Evolutionary conservation across 2,888 invertebrate species (phyloP).

Genomic region (Graphium colonna): DNA sequence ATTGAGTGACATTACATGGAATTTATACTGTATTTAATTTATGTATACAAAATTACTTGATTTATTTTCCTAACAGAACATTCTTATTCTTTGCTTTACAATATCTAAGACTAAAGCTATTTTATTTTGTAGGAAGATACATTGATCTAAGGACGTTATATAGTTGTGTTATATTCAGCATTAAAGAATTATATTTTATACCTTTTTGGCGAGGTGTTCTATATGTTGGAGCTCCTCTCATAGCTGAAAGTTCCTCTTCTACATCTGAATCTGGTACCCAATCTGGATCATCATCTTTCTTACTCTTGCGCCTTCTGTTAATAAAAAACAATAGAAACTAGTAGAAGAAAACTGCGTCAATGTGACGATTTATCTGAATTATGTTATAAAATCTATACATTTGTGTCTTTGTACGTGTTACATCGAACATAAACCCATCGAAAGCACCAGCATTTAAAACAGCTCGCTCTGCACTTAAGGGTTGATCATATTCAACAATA

Average conservation of each 20-base stretch:
- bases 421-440: conserved; percentile 82
- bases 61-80: too few species aligned
- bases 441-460: conserved; percentile 80
- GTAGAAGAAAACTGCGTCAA: too few species aligned
- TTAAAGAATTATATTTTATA: conserved; percentile 28
- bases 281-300: conserved; percentile 72
- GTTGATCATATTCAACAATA: conserved; percentile 84
- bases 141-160: too few species aligned
- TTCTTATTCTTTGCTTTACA: too few species aligned
- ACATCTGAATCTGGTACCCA: conserved; percentile 84
- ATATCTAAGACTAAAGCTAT: too few species aligned
- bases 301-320: conserved; percentile 27
- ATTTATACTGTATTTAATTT: too few species aligned
- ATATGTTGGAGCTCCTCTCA: conserved; percentile 72
- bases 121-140: too few species aligned
- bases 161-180: too few species aligned
- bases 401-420: conserved; percentile 75
- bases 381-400: conserved; percentile 44
- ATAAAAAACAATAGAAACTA: neutral
- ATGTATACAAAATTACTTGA: too few species aligned
- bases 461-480: conserved; percentile 79
- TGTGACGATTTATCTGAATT: too few species aligned
- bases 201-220: conserved; percentile 53
- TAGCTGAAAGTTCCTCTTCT: conserved; percentile 84
- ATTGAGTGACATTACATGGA: too few species aligned